phyloP scores from a whole-genome alignment of 2,888 invertebrate species.

The Cataglyphis rosenhaueri region DNA sequence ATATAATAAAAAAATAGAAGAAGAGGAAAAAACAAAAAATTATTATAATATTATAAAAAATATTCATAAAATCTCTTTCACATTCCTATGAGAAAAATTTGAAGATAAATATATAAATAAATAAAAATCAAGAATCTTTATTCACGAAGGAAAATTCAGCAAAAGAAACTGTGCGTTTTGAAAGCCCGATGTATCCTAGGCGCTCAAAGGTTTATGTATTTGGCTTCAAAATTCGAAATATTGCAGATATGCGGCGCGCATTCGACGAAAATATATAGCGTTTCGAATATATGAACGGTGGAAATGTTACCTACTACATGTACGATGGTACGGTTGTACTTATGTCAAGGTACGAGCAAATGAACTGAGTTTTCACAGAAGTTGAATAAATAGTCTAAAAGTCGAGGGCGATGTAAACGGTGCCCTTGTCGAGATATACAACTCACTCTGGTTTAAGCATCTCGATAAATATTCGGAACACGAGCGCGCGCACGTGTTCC shows the following conservation, averaged over 20 bases:
- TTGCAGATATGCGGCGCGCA: not conserved
- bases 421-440: slow-evolving; percentile 1
- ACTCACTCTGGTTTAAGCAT: slow-evolving; percentile 10
- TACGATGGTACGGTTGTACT: not conserved
- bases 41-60: not conserved
- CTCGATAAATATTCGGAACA: slow-evolving; percentile 20
- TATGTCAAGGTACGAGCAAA: not conserved
- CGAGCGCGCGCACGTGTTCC: not conserved
- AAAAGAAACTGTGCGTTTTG: not conserved
- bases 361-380: not conserved
- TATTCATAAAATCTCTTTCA: not conserved
- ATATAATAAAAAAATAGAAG: not conserved
- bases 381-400: slow-evolving; percentile 29
- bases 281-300: not conserved
- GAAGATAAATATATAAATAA: no score
- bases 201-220: not conserved
- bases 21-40: not conserved
- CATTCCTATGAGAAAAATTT: not conserved
- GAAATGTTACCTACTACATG: not conserved
- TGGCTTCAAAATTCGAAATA: slow-evolving; percentile 27
- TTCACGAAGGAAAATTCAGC: not conserved
- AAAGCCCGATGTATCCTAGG: not conserved
- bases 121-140: not conserved
- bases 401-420: slow-evolving; percentile 8
- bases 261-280: not conserved